phyloP scores from a whole-genome alignment of 2,888 invertebrate species.

The Dynastes tityus region DNA sequence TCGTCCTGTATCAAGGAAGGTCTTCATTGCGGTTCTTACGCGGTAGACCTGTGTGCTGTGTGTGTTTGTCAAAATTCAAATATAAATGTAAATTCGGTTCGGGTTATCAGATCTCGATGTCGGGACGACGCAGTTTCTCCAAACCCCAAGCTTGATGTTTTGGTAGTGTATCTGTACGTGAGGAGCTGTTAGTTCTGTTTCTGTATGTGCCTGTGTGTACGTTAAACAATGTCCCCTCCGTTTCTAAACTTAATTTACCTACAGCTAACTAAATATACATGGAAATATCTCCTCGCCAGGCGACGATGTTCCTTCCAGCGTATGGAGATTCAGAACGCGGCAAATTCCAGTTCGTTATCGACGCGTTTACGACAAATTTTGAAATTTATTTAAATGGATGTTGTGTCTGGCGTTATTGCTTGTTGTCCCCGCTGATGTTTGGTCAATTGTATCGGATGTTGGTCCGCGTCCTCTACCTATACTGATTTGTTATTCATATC shows the following conservation, averaged over 20 bases:
- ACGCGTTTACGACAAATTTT: conserved; percentile 18
- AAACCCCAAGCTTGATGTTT: background rate
- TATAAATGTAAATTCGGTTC: conserved; percentile 66
- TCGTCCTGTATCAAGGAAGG: background rate
- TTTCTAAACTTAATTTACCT: conserved; percentile 48
- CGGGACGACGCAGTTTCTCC: conserved; percentile 7
- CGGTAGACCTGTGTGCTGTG: conserved; percentile 63
- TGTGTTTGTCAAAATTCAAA: conserved; percentile 67
- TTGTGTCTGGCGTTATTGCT: conserved; percentile 7
- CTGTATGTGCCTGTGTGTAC: background rate
- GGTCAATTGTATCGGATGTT: conserved; percentile 5
- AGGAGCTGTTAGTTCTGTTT: conserved; percentile 29
- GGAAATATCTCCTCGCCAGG: conserved; percentile 29
- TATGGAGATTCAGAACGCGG: background rate
- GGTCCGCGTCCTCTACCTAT: background rate
- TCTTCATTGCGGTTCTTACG: conserved; percentile 53
- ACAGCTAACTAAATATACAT: conserved; percentile 48
- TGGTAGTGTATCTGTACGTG: background rate
- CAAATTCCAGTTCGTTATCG: background rate
- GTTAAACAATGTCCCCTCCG: background rate
- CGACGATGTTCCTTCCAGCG: background rate
- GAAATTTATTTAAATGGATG: conserved; percentile 37
- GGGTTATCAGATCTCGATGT: conserved; percentile 58
- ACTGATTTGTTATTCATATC: conserved; percentile 10
- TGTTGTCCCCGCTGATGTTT: background rate